Percentiles rank a stretch among this genome's conserved stretches.
phyloP scores from a whole-genome alignment of 2,797 vertebrate species.

The Sebastolobus altivelis region DNA sequence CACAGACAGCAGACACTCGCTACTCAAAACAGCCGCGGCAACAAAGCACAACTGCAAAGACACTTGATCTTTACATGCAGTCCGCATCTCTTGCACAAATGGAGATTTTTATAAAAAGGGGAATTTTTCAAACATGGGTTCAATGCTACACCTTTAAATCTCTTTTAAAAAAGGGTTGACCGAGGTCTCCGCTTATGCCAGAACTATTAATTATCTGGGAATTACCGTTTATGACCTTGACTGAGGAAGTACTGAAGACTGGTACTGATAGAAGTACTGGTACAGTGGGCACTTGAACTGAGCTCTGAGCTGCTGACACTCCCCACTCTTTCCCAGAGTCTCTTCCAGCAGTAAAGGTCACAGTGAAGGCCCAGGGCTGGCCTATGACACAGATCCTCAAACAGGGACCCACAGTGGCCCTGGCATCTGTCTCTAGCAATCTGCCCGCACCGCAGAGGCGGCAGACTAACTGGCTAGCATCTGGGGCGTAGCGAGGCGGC shows the following conservation, averaged over 20 bases:
- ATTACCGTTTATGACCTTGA: slow-evolving; percentile 48
- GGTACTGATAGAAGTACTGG: slow-evolving; percentile 37
- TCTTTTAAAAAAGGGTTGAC: slow-evolving; percentile 8
- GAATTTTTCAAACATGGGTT: background rate
- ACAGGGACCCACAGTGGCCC: slow-evolving; percentile 87
- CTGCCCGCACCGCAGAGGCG: slow-evolving; percentile 80
- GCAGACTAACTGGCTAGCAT: slow-evolving; percentile 89
- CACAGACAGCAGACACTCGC: slow-evolving; percentile 56
- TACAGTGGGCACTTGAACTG: slow-evolving; percentile 60
- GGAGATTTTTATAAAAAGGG: slow-evolving; percentile 24
- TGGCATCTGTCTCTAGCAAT: slow-evolving; percentile 96
- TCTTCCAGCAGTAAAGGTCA: slow-evolving; percentile 94
- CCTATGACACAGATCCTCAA: slow-evolving; percentile 92
- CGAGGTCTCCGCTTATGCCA: slow-evolving; percentile 31
- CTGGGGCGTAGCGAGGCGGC: slow-evolving; percentile 78
- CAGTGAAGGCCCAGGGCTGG: slow-evolving; percentile 89
- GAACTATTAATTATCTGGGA: slow-evolving; percentile 38
- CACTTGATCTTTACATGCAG: slow-evolving; percentile 37
- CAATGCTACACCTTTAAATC: slow-evolving; percentile 12
- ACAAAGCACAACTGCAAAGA: slow-evolving; percentile 38
- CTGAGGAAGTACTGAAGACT: slow-evolving; percentile 42
- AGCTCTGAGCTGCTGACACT: slow-evolving; percentile 64
- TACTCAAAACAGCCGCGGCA: slow-evolving; percentile 47
- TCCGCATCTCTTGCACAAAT: slow-evolving; percentile 31
- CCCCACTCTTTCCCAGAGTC: slow-evolving; percentile 71